phyloP scores from a whole-genome alignment of 2,113 vertebrate species.

The Cavia aperea region DNA sequence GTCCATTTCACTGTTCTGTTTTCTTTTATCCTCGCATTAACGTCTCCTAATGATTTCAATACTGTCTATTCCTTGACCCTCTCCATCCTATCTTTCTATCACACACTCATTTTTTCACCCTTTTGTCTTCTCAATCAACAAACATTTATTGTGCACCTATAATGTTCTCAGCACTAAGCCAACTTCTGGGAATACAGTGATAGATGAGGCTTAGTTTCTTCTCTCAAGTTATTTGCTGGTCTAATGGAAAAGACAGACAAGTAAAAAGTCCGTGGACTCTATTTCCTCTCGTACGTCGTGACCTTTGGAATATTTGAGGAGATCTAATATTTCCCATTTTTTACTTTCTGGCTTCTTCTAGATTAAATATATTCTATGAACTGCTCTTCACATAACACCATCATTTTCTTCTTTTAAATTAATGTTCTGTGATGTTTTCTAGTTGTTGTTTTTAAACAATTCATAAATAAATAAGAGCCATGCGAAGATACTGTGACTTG shows the following conservation, averaged over 20 bases:
- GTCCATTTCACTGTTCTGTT: not conserved
- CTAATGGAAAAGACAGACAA: not conserved
- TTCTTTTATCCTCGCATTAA: not conserved
- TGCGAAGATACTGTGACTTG: not conserved
- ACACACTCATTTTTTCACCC: not conserved
- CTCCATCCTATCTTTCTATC: not conserved
- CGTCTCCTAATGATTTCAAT: conserved; percentile 15
- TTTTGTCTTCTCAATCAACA: conserved; percentile 16
- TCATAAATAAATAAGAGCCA: conserved; percentile 8
- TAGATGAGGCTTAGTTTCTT: not conserved
- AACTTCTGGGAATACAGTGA: conserved; percentile 34
- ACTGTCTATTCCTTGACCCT: not conserved
- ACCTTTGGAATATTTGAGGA: conserved; percentile 9
- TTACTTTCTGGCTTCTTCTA: not conserved
- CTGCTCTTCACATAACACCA: not conserved
- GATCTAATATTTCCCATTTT: not conserved
- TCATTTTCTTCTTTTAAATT: conserved; percentile 23
- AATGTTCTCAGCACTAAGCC: conserved; percentile 3
- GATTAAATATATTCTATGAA: conserved; percentile 25
- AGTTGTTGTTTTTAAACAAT: not conserved
- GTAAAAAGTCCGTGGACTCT: not conserved
- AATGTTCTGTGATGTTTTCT: conserved; percentile 28
- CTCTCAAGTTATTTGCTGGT: conserved; percentile 2
- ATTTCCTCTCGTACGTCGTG: not conserved
- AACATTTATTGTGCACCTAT: conserved; percentile 3